Evolutionary conservation across 2,888 invertebrate genomes (phyloP), one percentile per base, ranked within the genome.

Genomic region (Eupithecia dodoneata): DNA sequence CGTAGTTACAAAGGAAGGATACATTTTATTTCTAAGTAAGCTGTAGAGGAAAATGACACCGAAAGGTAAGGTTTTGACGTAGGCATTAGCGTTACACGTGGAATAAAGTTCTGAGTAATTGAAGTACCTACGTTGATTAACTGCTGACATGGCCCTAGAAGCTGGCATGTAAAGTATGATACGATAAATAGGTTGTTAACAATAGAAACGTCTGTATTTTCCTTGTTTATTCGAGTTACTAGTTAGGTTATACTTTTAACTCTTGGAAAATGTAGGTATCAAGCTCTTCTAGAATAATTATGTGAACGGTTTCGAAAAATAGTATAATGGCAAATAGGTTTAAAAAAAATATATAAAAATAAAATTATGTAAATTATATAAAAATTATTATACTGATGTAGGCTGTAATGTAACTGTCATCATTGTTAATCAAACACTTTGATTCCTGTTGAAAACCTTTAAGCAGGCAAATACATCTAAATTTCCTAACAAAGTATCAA

Each of bases 1-100:
- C 15, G 9, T 45, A 83, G 81, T 84, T 83, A 80, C 85, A 84
- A 86, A 84, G 82, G 83, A 86, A 84, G 82, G 83, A 88, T 89
- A 88, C 89, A 88, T 86, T 86, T 86, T 85, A 87, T 87, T 88
- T 87, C 82, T 85, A 88, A 86, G 87, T 30, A 85, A 83, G 83
- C 86, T 84, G 86, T 89, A 86, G 82, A 87, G 89, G 88, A 90
- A 92, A 93, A 91, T 87, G 89, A 89, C 89, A 90, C 88, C 86
- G 82, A 80, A 82, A 84, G 80, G 76, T 80, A 79, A 63, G 69
- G 76, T 74, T 76, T 77, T 78, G 70, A 73, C 77, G 82, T 83
- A 81, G 55, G 82, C 82, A 70, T 5, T 84, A 79, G 80, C 77
- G 79, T 79, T 88, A 87, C 92, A 91, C 92, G 92, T 92, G 92